These are phyloP conservation scores for Thyatira batis DNA, from an alignment of 2,888 invertebrate species.

Conservation along the genomic window DNA sequence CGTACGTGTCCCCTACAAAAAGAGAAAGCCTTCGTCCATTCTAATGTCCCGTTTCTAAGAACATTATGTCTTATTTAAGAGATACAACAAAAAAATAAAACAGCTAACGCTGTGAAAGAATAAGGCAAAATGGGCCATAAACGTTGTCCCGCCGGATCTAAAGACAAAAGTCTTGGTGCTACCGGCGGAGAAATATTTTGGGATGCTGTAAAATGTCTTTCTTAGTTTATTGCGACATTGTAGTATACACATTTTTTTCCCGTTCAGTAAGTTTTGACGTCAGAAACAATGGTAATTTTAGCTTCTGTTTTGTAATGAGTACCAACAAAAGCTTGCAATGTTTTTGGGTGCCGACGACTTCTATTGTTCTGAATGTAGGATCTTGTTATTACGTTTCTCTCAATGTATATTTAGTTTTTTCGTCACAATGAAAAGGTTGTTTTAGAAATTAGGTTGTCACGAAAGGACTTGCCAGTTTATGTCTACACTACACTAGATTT, in stretches of 20 bases:
- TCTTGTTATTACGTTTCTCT: background rate
- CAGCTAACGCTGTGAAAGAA: slow-evolving; percentile 65
- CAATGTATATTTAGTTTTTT: background rate
- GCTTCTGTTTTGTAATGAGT: slow-evolving; percentile 71
- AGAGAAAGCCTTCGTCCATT: slow-evolving; percentile 69
- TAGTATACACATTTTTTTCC: slow-evolving; percentile 65
- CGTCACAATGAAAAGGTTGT: background rate
- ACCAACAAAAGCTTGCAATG: slow-evolving; percentile 48
- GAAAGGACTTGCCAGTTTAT: background rate
- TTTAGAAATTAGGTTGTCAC: background rate
- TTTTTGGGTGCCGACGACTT: slow-evolving; percentile 32
- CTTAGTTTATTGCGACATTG: slow-evolving; percentile 74
- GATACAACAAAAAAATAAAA: slow-evolving; percentile 73
- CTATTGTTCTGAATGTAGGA: slow-evolving; percentile 28
- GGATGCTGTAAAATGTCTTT: slow-evolving; percentile 64
- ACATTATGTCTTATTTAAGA: slow-evolving; percentile 81
- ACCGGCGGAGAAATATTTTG: slow-evolving; percentile 70
- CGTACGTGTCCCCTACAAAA: slow-evolving; percentile 74
- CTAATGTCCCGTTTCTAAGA: slow-evolving; percentile 78
- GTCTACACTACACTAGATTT: background rate
- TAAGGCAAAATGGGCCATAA: slow-evolving; percentile 75
- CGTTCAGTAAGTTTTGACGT: slow-evolving; percentile 68
- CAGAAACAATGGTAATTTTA: slow-evolving; percentile 62
- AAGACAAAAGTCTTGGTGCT: slow-evolving; percentile 74
- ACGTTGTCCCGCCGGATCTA: slow-evolving; percentile 47